Percentiles rank a stretch among this genome's conserved stretches.
Conservation (phyloP, 2,113 vertebrate genomes). For the Sapajus apella region DNA sequence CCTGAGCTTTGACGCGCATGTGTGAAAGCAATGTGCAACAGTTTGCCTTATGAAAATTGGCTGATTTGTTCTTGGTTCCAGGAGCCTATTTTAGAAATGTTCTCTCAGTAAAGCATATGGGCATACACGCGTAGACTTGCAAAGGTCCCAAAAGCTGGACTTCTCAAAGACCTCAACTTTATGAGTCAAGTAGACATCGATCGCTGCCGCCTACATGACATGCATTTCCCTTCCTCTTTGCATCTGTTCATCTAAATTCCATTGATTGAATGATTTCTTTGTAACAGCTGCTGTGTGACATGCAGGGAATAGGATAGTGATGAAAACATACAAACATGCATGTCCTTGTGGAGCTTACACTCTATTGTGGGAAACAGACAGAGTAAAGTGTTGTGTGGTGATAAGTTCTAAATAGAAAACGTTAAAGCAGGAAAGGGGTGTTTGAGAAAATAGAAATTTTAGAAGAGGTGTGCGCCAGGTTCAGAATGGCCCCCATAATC, state of each 20-base stretch:
- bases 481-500: not conserved
- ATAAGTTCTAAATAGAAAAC: not conserved
- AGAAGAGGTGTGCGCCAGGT: not conserved
- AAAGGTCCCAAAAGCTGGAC: not conserved
- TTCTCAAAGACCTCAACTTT: not conserved
- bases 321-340: not conserved
- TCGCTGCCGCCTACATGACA: not conserved
- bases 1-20: not conserved
- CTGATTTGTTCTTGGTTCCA: not conserved
- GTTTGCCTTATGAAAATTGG: not conserved
- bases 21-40: too few species aligned
- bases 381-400: not conserved
- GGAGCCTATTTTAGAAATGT: not conserved
- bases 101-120: not conserved
- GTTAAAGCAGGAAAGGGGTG: not conserved
- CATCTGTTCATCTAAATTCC: not conserved
- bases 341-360: not conserved
- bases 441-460: not conserved
- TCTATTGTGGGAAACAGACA: not conserved
- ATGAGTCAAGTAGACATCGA: not conserved
- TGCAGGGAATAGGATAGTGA: not conserved
- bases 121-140: not conserved
- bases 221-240: not conserved
- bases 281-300: not conserved
- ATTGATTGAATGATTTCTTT: not conserved